Percentiles rank a stretch among this genome's conserved stretches.
Evolutionary conservation across 2,888 invertebrate genomes (phyloP).

Genomic region (Eulithis testata): DNA sequence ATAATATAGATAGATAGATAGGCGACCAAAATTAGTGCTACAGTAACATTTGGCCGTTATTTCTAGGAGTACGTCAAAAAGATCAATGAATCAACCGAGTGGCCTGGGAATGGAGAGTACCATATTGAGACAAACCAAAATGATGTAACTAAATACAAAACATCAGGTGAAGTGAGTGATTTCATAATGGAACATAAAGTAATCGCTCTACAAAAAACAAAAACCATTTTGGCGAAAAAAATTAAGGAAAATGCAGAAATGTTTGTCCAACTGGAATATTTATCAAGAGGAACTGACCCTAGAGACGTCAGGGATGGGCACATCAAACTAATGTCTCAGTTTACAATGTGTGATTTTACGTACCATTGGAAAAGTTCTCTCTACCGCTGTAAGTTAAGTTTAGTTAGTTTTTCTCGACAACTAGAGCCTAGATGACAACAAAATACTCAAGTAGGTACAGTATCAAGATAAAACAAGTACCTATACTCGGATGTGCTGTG

Average conservation of each 20-base stretch:
- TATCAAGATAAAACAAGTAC: too few species aligned
- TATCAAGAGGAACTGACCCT: slow-evolving; percentile 4
- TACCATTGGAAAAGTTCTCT: not conserved
- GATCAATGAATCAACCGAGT: slow-evolving; percentile 1
- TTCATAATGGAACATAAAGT: not conserved
- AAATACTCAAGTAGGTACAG: too few species aligned
- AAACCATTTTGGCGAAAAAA: not conserved
- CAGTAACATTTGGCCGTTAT: not conserved
- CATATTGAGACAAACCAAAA: not conserved
- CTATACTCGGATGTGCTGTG: too few species aligned
- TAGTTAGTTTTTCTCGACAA: not conserved
- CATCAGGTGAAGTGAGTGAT: not conserved
- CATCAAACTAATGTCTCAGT: slow-evolving; percentile 3
- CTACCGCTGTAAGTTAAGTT: not conserved
- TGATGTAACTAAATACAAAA: not conserved
- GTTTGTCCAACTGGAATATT: slow-evolving; percentile 5
- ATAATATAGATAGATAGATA: not conserved
- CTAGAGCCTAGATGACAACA: too few species aligned
- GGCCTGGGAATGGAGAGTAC: not conserved
- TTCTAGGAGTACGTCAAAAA: not conserved
- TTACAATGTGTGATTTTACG: not conserved
- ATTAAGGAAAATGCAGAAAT: not conserved
- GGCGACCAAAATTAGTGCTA: not conserved
- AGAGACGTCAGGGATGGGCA: slow-evolving; percentile 6
- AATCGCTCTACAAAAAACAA: not conserved